Base-by-base conservation (phyloP, 2,888 invertebrate species). In the Cephonodes hylas region DNA sequence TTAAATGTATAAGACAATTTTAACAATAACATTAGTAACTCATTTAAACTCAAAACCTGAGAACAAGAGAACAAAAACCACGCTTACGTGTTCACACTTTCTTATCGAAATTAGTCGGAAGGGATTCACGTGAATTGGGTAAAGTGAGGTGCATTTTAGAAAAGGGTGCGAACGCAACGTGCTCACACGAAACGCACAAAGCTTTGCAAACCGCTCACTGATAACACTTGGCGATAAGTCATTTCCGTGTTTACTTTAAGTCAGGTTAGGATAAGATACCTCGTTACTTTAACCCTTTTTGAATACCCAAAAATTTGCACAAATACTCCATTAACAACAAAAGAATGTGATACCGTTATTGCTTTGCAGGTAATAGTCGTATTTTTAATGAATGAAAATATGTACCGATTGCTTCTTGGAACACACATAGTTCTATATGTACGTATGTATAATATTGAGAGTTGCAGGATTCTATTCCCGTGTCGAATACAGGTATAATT, bases 41-140 rank as follows among this genome's bases (percentile, higher is more conserved):
- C 73, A 76, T 72, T 62, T 72, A 66, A 53, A 31, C 31, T 53
- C 27, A n/a, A n/a, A n/a, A n/a, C n/a, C 8, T 8, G 31, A 53
- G 53, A 15, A 53, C 31, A 53, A 8, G 31, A 53, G 53, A 53
- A 31, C 53, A 53, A 31, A 53, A 53, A 53, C 27, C 10, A 15
- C 10, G 53, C 27, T 53, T 53, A 53, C 27, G 53, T 31, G 53
- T 79, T 84, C 74, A 82, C 84, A 85, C 81, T 77, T 81, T 74
- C 81, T 88, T 86, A 86, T 84, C 86, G 71, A 73, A 76, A 70
- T 73, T 84, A 84, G 83, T 74, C 73, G 79, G 84, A 86, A 85
- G 73, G 76, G 70, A 70, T 62, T 74, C 74, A 76, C 80, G 79
- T 72, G 79, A 80, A 80, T 73, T 64, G 67, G 67, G 69, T 66